A percentile compares a stretch with the other conserved stretches of the same genome.
These are phyloP conservation scores for Sander lucioperca DNA, from an alignment of 2,113 vertebrate genomes.

Conservation along the genomic window DNA sequence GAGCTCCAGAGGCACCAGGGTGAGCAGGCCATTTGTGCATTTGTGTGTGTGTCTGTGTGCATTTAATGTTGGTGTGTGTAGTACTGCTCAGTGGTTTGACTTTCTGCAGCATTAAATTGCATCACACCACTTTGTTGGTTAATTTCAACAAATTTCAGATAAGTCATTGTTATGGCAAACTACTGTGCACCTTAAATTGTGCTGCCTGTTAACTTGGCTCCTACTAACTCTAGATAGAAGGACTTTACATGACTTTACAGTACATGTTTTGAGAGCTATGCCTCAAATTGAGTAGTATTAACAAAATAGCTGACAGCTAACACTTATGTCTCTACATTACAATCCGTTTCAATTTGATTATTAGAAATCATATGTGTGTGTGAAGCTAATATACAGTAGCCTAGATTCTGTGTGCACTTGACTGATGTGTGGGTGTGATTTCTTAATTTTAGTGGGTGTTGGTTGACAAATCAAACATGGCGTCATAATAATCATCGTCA, in stretches of 20 bases:
- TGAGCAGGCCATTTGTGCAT: slow-evolving; percentile 77
- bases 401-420: slow-evolving; percentile 23
- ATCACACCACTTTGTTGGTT: slow-evolving; percentile 9
- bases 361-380: not conserved
- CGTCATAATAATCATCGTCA: slow-evolving; percentile 4
- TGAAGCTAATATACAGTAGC: slow-evolving; percentile 8
- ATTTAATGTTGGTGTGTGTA: slow-evolving; percentile 54
- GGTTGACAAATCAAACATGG: slow-evolving; percentile 17
- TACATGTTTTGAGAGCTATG: slow-evolving; percentile 45
- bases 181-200: slow-evolving; percentile 41
- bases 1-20: slow-evolving; percentile 81
- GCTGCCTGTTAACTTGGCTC: slow-evolving; percentile 22
- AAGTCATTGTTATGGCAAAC: slow-evolving; percentile 50
- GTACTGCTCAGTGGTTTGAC: slow-evolving; percentile 66
- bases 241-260: too few relatives aligned
- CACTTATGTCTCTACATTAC: slow-evolving; percentile 1
- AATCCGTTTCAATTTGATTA: not conserved
- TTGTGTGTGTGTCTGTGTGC: slow-evolving; percentile 58
- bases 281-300: slow-evolving; percentile 36
- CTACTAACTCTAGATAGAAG: slow-evolving; percentile 59
- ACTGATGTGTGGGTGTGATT: slow-evolving; percentile 28
- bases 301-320: slow-evolving; percentile 31
- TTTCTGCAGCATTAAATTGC: slow-evolving; percentile 34
- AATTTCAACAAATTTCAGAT: slow-evolving; percentile 24
- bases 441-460: slow-evolving; percentile 19